Evolutionary conservation across 2,797 vertebrate species (phyloP).

Genomic region (Crocodylus rhombifer): DNA sequence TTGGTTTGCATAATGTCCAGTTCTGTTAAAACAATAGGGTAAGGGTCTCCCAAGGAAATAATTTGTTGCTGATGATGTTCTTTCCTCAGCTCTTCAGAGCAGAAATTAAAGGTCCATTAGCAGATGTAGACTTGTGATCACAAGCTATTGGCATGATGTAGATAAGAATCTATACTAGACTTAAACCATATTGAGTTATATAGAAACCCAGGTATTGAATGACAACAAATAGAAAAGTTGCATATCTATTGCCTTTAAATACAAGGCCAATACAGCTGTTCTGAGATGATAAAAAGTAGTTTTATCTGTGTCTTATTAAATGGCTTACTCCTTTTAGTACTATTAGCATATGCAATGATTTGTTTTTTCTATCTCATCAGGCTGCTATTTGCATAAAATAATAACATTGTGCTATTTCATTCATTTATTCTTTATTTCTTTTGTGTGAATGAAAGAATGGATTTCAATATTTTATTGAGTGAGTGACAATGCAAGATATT

Average conservation of each 20-base stretch:
- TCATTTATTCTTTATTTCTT: background rate
- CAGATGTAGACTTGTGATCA: background rate
- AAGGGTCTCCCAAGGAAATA: background rate
- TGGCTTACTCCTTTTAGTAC: background rate
- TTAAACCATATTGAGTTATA: background rate
- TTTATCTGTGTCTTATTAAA: background rate
- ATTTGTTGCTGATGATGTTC: background rate
- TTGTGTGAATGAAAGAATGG: background rate
- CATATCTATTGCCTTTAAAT: background rate
- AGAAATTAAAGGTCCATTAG: background rate
- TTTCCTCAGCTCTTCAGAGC: background rate
- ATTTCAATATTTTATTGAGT: background rate
- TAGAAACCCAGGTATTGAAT: background rate
- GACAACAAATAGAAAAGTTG: background rate
- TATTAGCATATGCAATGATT: background rate
- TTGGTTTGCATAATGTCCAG: background rate
- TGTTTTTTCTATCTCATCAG: background rate
- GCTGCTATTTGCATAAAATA: background rate
- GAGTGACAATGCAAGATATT: fast-evolving
- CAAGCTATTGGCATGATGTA: background rate
- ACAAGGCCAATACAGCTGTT: background rate
- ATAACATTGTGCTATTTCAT: background rate
- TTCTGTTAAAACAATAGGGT: background rate
- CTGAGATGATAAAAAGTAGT: background rate
- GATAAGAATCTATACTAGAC: background rate